A percentile compares a stretch with the other conserved stretches of the same genome.
phyloP scores from a whole-genome alignment of 1,140 invertebrate species.

The Orussus abietinus region DNA sequence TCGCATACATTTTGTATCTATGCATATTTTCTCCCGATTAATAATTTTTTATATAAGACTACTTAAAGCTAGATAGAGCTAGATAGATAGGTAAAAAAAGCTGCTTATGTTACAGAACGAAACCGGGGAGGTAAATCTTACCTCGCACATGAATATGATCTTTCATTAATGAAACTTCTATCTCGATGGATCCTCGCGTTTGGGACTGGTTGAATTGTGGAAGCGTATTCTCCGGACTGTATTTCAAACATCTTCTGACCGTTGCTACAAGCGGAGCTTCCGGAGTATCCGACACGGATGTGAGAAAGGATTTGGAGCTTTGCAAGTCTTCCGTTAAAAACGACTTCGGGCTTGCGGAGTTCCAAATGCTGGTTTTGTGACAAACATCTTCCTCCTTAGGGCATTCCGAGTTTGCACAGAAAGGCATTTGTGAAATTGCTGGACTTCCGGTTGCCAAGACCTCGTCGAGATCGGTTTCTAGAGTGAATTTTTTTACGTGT shows the following conservation, averaged over 20 bases:
- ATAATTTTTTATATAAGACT: no score
- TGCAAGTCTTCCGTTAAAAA: constrained; percentile 44
- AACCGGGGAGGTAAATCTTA: no score
- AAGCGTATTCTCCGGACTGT: constrained; percentile 44
- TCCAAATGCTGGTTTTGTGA: constrained; percentile 37
- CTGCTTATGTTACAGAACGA: no score
- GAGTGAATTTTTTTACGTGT: constrained; percentile 40
- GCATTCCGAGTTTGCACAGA: background rate
- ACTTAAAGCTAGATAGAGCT: no score
- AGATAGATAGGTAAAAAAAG: no score
- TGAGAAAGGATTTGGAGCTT: constrained; percentile 44
- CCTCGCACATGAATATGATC: constrained; percentile 47
- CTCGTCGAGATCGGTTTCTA: constrained; percentile 46
- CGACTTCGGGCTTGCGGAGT: constrained; percentile 45
- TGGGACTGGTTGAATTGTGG: constrained; percentile 18
- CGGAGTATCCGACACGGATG: constrained; percentile 39
- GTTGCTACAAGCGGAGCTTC: constrained; percentile 48
- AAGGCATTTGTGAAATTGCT: background rate
- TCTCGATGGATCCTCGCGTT: constrained; percentile 45
- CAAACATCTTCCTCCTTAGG: constrained; percentile 21
- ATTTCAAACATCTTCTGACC: constrained; percentile 49
- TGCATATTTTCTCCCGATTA: no score
- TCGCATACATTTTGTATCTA: no score
- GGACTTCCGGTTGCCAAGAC: background rate
- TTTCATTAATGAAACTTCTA: constrained; percentile 40